Percentiles rank a stretch among this genome's conserved stretches.
These are phyloP conservation scores for Centruroides vittatus DNA, from an alignment of 1,140 invertebrate species.

Conservation along the genomic window DNA sequence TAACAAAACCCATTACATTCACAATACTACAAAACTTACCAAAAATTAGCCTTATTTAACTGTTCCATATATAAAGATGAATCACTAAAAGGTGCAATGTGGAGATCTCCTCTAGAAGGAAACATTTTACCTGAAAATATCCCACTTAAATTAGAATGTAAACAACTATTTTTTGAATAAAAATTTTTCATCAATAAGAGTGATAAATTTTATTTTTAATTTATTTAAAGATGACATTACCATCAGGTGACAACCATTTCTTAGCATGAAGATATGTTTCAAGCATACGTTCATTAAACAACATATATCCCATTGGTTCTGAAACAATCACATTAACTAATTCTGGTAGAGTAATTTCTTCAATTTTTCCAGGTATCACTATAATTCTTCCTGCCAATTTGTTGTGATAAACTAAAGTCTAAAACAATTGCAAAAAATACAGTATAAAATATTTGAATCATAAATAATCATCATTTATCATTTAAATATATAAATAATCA, in stretches of 20 bases:
- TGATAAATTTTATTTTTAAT: neutral
- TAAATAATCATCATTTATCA: neutral
- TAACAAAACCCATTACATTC: constrained; percentile 1
- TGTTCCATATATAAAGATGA: constrained; percentile 97
- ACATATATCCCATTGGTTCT: constrained; percentile 99
- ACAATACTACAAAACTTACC: constrained; percentile 39
- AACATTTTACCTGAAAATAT: constrained; percentile 63
- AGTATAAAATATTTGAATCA: neutral
- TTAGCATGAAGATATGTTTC: constrained; percentile 98
- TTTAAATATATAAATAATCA: neutral
- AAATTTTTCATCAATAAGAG: too few species aligned
- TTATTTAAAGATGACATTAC: constrained; percentile 27
- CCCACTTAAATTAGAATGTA: neutral
- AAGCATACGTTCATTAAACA: constrained; percentile 98
- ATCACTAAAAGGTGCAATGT: constrained; percentile 97
- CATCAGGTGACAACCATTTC: constrained; percentile 87
- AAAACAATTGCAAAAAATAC: constrained; percentile 3
- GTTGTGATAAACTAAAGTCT: constrained; percentile 77
- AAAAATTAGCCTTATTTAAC: constrained; percentile 96
- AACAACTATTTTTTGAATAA: neutral
- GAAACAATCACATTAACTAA: constrained; percentile 94
- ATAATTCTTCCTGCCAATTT: constrained; percentile 70
- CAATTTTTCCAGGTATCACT: constrained; percentile 95
- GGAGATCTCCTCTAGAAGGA: constrained; percentile 86
- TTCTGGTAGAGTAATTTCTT: constrained; percentile 92